Evolutionary conservation across 2,888 invertebrate species (phyloP).

Genomic region (Selenia dentaria): DNA sequence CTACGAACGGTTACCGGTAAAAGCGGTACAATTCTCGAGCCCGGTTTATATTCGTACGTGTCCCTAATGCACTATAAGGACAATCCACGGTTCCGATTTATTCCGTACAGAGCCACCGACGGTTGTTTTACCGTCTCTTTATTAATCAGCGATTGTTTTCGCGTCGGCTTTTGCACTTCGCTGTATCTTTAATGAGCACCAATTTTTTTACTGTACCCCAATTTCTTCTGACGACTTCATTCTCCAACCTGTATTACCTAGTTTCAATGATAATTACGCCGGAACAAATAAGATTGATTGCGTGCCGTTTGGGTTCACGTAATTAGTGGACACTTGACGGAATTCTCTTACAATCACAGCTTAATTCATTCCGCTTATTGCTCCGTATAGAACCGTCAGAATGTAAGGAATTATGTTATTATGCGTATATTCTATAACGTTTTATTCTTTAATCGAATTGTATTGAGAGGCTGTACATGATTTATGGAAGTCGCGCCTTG

Average conservation of each 20-base stretch:
- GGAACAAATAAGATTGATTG: conserved; percentile 72
- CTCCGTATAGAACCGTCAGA: conserved; percentile 29
- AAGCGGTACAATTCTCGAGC: conserved; percentile 39
- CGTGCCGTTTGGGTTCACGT: conserved; percentile 48
- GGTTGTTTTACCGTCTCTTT: conserved; percentile 57
- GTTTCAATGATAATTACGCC: conserved; percentile 69
- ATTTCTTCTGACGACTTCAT: conserved; percentile 52
- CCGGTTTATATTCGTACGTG: conserved; percentile 47
- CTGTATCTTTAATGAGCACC: conserved; percentile 69
- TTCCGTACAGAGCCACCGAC: conserved; percentile 35
- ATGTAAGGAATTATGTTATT: conserved; percentile 54
- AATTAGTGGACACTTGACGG: conserved; percentile 49
- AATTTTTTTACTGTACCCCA: conserved; percentile 50
- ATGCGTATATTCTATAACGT: conserved; percentile 62
- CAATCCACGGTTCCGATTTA: conserved; percentile 56
- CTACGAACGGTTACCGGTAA: conserved; percentile 35
- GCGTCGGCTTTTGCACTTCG: conserved; percentile 79
- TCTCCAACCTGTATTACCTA: conserved; percentile 64
- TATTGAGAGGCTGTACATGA: conserved; percentile 70
- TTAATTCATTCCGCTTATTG: conserved; percentile 22
- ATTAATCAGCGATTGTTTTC: conserved; percentile 75
- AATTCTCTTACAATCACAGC: conserved; percentile 17
- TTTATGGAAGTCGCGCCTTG: conserved; percentile 74
- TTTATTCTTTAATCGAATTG: conserved; percentile 75
- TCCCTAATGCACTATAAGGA: conserved; percentile 60